Conservation (phyloP, 2,113 vertebrate genomes). For the Trogon melanurus region DNA sequence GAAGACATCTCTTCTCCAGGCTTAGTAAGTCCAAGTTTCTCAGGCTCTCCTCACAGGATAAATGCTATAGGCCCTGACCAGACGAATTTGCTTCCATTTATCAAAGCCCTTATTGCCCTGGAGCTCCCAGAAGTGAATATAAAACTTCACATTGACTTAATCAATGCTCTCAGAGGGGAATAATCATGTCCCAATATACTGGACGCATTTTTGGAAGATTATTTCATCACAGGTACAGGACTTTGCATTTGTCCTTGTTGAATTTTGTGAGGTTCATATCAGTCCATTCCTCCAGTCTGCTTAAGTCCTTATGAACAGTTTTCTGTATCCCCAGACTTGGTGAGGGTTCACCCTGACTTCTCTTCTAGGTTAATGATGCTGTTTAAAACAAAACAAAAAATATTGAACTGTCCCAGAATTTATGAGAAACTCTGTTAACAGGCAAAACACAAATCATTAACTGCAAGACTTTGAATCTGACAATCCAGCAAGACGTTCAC, state of each 20-base stretch:
- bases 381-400: background rate
- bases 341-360: background rate
- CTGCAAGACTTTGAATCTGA: background rate
- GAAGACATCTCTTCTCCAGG: background rate
- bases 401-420: fast-evolving
- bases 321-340: background rate
- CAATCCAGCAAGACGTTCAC: background rate
- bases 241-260: background rate
- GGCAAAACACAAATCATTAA: background rate
- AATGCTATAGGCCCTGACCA: background rate
- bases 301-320: background rate
- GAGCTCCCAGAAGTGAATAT: background rate
- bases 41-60: background rate
- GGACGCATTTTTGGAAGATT: background rate
- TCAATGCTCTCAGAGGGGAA: background rate
- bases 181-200: background rate
- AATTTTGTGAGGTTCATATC: background rate
- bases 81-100: background rate
- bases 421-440: background rate
- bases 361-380: background rate
- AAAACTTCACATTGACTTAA: background rate
- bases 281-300: background rate
- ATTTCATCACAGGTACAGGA: background rate
- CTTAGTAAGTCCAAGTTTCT: background rate
- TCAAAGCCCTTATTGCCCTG: background rate